Conservation (phyloP, 2,113 vertebrate species). For the Thunnus thynnus region DNA sequence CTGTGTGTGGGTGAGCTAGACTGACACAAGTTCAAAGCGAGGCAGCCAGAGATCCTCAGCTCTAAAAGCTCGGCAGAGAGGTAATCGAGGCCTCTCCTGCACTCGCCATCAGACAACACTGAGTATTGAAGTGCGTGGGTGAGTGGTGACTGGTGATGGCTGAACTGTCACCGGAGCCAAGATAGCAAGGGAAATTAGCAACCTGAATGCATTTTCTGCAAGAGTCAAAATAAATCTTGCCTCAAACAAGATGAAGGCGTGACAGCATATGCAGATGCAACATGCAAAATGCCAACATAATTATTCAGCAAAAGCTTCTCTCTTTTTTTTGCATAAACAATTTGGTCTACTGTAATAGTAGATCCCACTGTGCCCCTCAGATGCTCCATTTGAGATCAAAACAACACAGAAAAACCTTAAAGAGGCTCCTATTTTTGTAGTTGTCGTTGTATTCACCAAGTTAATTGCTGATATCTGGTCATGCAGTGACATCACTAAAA, state of each 20-base stretch:
- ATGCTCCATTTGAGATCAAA: background rate
- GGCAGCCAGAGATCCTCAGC: conserved; percentile 42
- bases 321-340: background rate
- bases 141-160: conserved; percentile 43
- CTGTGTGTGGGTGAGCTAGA: conserved; percentile 55
- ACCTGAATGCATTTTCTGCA: conserved; percentile 26
- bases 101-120: conserved; percentile 54
- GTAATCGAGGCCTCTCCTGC: conserved; percentile 53
- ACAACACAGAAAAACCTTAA: background rate
- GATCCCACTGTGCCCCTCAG: background rate
- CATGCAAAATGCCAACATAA: conserved; percentile 9
- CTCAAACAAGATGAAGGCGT: background rate
- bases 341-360: background rate
- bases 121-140: conserved; percentile 61
- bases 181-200: conserved; percentile 63
- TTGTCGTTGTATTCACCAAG: background rate
- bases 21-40: conserved; percentile 52
- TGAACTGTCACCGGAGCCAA: conserved; percentile 41
- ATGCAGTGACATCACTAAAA: background rate
- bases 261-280: conserved; percentile 2
- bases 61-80: conserved; percentile 68
- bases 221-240: conserved; percentile 34
- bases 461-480: background rate
- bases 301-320: background rate
- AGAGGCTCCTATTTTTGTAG: background rate